Evolutionary conservation across 1,140 invertebrate species (phyloP).

Genomic region (Pygmarrhopalites habei): DNA sequence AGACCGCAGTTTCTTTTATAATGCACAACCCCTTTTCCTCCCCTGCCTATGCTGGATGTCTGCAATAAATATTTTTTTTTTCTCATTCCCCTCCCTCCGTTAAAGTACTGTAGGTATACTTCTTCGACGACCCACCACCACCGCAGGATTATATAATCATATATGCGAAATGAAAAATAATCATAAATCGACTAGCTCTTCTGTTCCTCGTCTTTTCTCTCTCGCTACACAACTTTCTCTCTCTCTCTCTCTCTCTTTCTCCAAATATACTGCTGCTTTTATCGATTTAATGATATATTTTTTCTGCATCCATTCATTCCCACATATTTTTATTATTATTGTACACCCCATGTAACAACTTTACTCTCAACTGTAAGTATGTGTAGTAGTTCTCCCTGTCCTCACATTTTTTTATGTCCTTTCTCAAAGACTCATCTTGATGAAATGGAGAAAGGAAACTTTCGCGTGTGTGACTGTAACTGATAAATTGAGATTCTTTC

Average conservation of each 20-base stretch:
- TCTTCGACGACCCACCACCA: no score
- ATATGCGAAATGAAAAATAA: slow-evolving; percentile 37
- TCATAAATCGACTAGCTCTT: slow-evolving; percentile 32
- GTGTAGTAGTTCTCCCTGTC: no score
- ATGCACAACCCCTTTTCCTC: slow-evolving; percentile 12
- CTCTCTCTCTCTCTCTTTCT: slow-evolving; percentile 6
- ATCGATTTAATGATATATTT: slow-evolving; percentile 35
- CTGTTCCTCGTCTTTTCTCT: not conserved
- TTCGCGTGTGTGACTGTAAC: no score
- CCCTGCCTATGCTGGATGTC: slow-evolving; percentile 13
- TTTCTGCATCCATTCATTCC: slow-evolving; percentile 17
- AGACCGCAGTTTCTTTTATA: slow-evolving; percentile 22
- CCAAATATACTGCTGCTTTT: slow-evolving; percentile 17
- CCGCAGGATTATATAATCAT: slow-evolving; percentile 33
- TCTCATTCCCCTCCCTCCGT: slow-evolving; percentile 17
- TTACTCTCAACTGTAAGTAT: no score
- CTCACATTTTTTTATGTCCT: no score
- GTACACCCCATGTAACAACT: no score
- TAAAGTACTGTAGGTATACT: not conserved
- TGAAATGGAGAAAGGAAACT: no score
- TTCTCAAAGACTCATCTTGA: no score
- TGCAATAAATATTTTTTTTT: slow-evolving; percentile 26
- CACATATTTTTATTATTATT: no score
- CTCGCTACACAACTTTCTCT: slow-evolving; percentile 15
- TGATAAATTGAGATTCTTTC: no score